Conservation (phyloP, 1,140 invertebrate species). For the Drosophila nikananu region DNA sequence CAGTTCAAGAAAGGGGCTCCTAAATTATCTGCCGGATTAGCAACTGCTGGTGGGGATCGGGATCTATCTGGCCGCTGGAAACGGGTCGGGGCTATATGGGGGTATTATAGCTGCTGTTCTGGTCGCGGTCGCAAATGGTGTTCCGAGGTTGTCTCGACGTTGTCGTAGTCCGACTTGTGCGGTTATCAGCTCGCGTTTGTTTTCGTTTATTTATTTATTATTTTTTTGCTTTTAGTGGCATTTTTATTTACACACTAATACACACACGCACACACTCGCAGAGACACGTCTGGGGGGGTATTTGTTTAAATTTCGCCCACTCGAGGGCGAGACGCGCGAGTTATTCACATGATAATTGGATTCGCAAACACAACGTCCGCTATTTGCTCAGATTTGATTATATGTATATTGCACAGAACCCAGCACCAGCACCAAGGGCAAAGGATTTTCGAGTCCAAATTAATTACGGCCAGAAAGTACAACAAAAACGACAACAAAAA, state of each 20-base stretch:
- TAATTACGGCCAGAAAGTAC: slow-evolving; percentile 33
- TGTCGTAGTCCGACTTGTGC: slow-evolving; percentile 76
- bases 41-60: slow-evolving; percentile 32
- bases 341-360: slow-evolving; percentile 71
- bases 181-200: slow-evolving; percentile 75
- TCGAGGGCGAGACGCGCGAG: slow-evolving; percentile 57
- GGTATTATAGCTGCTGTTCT: slow-evolving; percentile 15
- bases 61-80: slow-evolving; percentile 10
- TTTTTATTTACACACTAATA: slow-evolving; percentile 68
- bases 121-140: slow-evolving; percentile 43
- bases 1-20: neutral
- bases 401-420: slow-evolving; percentile 31
- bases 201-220: slow-evolving; percentile 60
- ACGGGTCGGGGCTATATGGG: slow-evolving; percentile 1
- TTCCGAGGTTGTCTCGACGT: slow-evolving; percentile 43
- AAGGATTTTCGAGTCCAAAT: slow-evolving; percentile 54
- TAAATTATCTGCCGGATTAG: slow-evolving; percentile 34
- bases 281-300: slow-evolving; percentile 23
- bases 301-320: slow-evolving; percentile 69
- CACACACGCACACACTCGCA: slow-evolving; percentile 2
- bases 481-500: slow-evolving; percentile 26
- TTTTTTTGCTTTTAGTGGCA: slow-evolving; percentile 64
- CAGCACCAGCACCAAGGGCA: slow-evolving; percentile 45
- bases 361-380: slow-evolving; percentile 49
- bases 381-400: slow-evolving; percentile 55